These are phyloP conservation scores for Cromileptes altivelis DNA, from an alignment of 2,113 vertebrate genomes.

Conservation along the genomic window DNA sequence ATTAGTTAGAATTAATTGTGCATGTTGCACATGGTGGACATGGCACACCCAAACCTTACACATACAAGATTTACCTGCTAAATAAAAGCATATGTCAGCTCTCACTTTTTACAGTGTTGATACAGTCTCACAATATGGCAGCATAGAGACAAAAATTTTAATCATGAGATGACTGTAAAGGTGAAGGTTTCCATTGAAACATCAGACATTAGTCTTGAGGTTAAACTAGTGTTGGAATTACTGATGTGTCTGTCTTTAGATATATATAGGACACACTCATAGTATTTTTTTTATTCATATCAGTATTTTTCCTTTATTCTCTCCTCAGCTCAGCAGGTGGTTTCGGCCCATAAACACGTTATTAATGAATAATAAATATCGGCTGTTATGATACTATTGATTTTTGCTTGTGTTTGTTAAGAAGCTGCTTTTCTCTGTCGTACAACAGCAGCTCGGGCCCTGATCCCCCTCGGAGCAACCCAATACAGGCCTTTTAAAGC, in stretches of 20 bases:
- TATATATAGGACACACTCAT: neutral
- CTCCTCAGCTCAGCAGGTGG: slow-evolving; percentile 76
- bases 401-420: slow-evolving; percentile 83
- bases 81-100: neutral
- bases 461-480: slow-evolving; percentile 50
- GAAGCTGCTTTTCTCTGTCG: slow-evolving; percentile 77
- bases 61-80: neutral
- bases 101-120: neutral
- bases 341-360: slow-evolving; percentile 77
- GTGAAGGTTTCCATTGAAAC: too few relatives aligned
- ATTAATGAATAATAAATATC: slow-evolving; percentile 88
- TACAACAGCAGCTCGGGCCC: slow-evolving; percentile 67
- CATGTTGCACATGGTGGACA: neutral
- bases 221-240: neutral
- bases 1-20: neutral
- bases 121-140: neutral
- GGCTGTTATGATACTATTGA: slow-evolving; percentile 87
- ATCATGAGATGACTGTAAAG: neutral
- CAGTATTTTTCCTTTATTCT: neutral
- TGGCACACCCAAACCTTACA: neutral
- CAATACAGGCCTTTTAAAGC: slow-evolving; percentile 36
- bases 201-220: neutral
- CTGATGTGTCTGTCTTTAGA: too few relatives aligned
- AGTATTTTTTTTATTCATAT: neutral
- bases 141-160: neutral